phyloP scores from a whole-genome alignment of 2,888 invertebrate species.

The Xestia c-nigrum region DNA sequence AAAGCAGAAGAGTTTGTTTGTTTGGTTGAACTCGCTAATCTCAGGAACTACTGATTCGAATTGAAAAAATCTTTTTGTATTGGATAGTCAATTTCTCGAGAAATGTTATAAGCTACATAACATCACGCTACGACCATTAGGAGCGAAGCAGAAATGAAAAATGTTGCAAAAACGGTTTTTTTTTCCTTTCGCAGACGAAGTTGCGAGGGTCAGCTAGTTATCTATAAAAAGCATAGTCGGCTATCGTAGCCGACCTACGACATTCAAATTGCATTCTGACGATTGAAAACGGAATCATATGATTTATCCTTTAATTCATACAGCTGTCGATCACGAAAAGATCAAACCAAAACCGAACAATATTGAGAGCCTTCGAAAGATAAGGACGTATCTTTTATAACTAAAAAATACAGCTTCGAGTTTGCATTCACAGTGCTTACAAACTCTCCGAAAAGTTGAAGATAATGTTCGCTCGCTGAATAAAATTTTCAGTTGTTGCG shows the following conservation, averaged over 20 bases:
- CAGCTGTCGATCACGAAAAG: not conserved
- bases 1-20: too few relatives aligned
- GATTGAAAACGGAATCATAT: constrained; percentile 2
- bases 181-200: too few relatives aligned
- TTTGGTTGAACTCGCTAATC: too few relatives aligned
- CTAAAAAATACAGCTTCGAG: constrained; percentile 39
- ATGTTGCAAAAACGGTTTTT: too few relatives aligned
- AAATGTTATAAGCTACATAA: too few relatives aligned
- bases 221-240: too few relatives aligned
- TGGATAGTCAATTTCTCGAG: too few relatives aligned
- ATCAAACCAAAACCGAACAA: constrained; percentile 4
- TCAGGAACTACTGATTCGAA: too few relatives aligned
- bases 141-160: too few relatives aligned
- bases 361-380: constrained; percentile 8
- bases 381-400: constrained; percentile 9
- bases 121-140: too few relatives aligned
- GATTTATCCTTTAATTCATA: constrained; percentile 9
- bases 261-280: constrained; percentile 30
- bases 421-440: constrained; percentile 53
- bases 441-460: constrained; percentile 64
- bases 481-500: constrained; percentile 79
- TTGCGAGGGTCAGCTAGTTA: too few relatives aligned
- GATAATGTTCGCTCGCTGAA: constrained; percentile 72
- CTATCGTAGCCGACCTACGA: not conserved
- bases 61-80: too few relatives aligned